Conservation (phyloP, 2,113 vertebrate genomes). For the Mastomys natalensis region DNA sequence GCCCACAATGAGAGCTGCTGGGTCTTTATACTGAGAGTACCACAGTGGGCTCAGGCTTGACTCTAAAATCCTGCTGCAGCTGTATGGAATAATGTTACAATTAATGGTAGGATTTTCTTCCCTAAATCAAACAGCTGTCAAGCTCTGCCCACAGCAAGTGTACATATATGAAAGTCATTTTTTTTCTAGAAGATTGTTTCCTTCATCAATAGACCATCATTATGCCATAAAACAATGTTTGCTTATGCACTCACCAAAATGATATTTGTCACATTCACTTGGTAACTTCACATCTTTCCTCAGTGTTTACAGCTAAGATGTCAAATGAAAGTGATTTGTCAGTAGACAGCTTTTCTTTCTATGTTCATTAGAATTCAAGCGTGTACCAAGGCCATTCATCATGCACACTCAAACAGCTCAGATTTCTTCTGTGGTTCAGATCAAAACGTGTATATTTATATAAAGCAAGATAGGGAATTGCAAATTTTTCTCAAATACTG, state of each 20-base stretch:
- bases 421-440: neutral
- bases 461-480: conserved; percentile 50
- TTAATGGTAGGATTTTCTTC: conserved; percentile 51
- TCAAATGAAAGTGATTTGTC: conserved; percentile 65
- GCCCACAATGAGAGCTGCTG: neutral
- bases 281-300: conserved; percentile 44
- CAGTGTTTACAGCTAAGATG: neutral
- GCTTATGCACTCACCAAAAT: conserved; percentile 41
- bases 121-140: conserved; percentile 65
- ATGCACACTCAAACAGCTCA: neutral
- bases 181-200: neutral
- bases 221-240: conserved; percentile 57
- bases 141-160: neutral
- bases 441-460: conserved; percentile 29
- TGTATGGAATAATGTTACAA: conserved; percentile 55
- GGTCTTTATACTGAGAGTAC: conserved; percentile 24
- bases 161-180: conserved; percentile 36
- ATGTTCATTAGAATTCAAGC: conserved; percentile 37
- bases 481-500: conserved; percentile 60
- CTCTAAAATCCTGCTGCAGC: conserved; percentile 50
- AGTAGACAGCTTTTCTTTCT: neutral
- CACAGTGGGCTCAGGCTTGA: conserved; percentile 45
- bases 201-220: conserved; percentile 48
- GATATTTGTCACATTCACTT: conserved; percentile 50
- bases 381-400: neutral